Base-by-base conservation (phyloP, 2,888 invertebrate species). In the Synanthedon tipuliformis region DNA sequence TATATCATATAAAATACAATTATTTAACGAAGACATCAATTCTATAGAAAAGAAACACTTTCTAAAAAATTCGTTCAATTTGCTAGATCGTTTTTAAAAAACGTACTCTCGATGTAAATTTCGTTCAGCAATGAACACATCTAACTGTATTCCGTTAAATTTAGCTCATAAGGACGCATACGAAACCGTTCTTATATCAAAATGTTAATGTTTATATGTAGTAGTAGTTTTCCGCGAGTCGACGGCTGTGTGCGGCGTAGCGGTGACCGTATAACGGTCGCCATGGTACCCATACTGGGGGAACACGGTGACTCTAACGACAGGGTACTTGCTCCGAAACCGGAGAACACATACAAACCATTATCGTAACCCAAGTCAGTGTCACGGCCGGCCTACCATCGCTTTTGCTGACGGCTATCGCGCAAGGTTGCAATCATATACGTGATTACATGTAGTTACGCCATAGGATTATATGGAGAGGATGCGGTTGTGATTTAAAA, bases 231-330 rank as follows among this genome's bases (percentile, higher is more conserved):
- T 72, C 70, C 64, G 63, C 59, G 60, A 66, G 60, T 67, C 65
- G 57, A 52, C 52, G 61, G 56, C 62, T 63, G 65, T 66, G 68
- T 59, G 62, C 64, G 67, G 70, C 70, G 63, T 78, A 81, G 82
- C 82, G 81, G 81, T 79, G 81, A 81, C 81, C 76, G 80, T 68
- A 71, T 84, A 84, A 84, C 85, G 84, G 85, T 82, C 73, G 57
- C 61, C 51, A 65, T 73, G 71, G 75, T 78, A 78, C 76, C 69
- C 71, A 67, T 69, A 71, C 71, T 69, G 71, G 81, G 79, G 77
- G 78, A 75, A 72, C 61, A 61, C 64, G 60, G 62, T 60, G 59
- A 58, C 67, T 68, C 61, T 61, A 61, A 61, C 62, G 58, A 58
- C 55, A 54, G 56, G 62, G 69, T 66, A 69, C 73, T 70, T 66